Conservation (phyloP, 2,113 vertebrate species). For the Sisor rabdophorus region DNA sequence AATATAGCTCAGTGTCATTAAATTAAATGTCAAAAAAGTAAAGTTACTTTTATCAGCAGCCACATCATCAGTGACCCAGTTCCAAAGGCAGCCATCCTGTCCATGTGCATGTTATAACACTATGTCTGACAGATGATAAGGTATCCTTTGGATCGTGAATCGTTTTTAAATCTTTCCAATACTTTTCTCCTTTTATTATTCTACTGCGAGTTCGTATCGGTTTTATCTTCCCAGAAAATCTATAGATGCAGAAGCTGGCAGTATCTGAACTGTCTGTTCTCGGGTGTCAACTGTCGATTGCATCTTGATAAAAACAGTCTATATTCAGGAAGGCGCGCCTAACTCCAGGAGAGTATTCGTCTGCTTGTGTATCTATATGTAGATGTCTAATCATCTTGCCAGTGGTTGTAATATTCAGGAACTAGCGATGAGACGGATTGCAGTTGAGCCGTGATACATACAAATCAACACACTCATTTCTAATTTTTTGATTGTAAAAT, state of each 20-base stretch:
- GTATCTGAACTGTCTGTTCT: background rate
- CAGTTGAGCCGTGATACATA: too few relatives aligned
- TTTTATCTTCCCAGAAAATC: background rate
- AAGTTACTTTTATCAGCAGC: background rate
- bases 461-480: too few relatives aligned
- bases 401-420: too few relatives aligned
- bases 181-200: background rate
- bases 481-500: too few relatives aligned
- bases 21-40: too few relatives aligned
- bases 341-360: too few relatives aligned
- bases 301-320: background rate
- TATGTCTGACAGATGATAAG: background rate
- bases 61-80: background rate
- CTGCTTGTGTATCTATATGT: too few relatives aligned
- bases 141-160: background rate
- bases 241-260: background rate
- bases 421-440: too few relatives aligned
- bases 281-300: background rate
- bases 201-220: background rate
- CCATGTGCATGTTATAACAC: background rate
- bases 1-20: background rate
- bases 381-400: too few relatives aligned
- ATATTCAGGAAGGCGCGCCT: background rate
- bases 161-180: background rate
- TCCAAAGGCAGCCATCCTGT: background rate